phyloP scores from a whole-genome alignment of 2,113 vertebrate species.

The Saccopteryx bilineata region DNA sequence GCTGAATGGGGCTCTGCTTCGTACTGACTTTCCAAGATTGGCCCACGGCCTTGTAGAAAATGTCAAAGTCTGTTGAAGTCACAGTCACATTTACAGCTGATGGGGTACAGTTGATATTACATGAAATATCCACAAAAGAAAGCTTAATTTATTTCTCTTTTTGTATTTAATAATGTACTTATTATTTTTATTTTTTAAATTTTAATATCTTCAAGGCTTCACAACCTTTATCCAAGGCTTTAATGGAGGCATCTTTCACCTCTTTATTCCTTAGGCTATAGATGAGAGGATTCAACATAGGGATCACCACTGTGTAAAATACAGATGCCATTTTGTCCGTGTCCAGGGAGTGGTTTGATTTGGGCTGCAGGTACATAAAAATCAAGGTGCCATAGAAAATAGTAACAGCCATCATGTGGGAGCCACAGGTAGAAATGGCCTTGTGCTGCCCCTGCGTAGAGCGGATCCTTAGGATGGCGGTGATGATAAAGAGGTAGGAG shows the following conservation, averaged over 20 bases:
- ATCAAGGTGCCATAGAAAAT: slow-evolving; percentile 80
- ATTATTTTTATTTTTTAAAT: background rate
- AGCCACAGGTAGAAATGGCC: slow-evolving; percentile 73
- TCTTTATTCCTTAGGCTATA: slow-evolving; percentile 83
- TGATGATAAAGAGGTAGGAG: slow-evolving; percentile 81
- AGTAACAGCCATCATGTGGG: slow-evolving; percentile 67
- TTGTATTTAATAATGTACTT: background rate
- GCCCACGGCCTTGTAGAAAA: background rate
- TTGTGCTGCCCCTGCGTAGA: slow-evolving; percentile 24
- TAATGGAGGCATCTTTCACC: slow-evolving; percentile 73
- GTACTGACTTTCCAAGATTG: background rate
- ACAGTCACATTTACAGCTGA: background rate
- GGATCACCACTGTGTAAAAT: slow-evolving; percentile 76
- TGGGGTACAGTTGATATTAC: background rate
- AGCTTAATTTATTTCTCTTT: background rate
- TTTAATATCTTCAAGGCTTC: slow-evolving; percentile 64
- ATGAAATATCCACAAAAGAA: background rate
- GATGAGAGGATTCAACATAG: slow-evolving; percentile 82
- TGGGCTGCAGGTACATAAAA: slow-evolving; percentile 81
- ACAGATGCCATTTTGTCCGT: slow-evolving; percentile 80
- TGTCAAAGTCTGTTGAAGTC: background rate
- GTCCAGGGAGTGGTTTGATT: slow-evolving; percentile 77
- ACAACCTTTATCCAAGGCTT: slow-evolving; percentile 54
- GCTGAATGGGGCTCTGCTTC: background rate
- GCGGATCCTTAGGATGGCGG: slow-evolving; percentile 51